Conservation (phyloP, 2,113 vertebrate genomes). For the Micromys minutus region DNA sequence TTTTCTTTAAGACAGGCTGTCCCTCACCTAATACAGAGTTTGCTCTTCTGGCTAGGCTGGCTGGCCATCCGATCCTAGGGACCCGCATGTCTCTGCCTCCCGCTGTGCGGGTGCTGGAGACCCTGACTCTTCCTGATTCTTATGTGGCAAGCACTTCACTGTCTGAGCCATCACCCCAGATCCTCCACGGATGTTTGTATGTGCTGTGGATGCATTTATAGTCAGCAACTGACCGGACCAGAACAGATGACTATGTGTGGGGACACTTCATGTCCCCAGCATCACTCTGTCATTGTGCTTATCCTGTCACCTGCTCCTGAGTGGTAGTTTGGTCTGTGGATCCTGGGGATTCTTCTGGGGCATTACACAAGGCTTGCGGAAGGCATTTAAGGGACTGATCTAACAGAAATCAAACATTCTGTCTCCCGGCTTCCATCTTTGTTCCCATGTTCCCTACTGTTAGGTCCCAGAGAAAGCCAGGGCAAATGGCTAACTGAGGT, state of each 20-base stretch:
- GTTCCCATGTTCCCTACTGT: no score
- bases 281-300: no score
- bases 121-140: no score
- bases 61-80: background rate
- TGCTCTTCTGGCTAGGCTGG: background rate
- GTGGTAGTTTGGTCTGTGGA: background rate
- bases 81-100: background rate
- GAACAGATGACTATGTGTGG: rapidly evolving
- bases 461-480: background rate
- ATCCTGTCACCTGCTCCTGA: background rate
- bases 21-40: background rate
- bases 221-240: background rate
- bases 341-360: background rate
- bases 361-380: background rate
- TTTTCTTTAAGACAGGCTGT: background rate
- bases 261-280: background rate
- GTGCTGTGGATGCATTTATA: background rate
- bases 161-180: background rate
- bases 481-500: background rate
- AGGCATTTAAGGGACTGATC: background rate
- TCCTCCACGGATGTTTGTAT: background rate
- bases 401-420: background rate
- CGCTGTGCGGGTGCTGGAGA: background rate
- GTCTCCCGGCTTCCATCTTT: rapidly evolving
- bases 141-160: background rate